Evolutionary conservation across 2,797 vertebrate genomes (phyloP), one percentile per base, ranked within the genome.

Genomic region (Steatocranus sp.): DNA sequence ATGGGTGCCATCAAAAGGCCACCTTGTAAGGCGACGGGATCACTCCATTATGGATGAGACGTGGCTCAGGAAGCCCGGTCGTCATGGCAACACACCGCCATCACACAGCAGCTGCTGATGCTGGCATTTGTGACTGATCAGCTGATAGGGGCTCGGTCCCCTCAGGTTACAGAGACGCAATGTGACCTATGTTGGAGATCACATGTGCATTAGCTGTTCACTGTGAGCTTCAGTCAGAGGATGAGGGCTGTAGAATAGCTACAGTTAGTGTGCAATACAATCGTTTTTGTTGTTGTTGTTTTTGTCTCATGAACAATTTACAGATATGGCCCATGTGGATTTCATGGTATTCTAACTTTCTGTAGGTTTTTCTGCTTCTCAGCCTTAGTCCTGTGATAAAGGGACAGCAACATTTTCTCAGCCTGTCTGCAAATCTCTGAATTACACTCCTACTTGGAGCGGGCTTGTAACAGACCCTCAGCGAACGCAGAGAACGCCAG

Each of bases 1-100:
- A 86, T 73, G 79, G 81, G 85, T 87, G 91, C 89, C 85, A 90
- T 93, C 86, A 91, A 86, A 93, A 93, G 91, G 86, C 87, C 89
- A 88, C 86, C 87, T 88, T 87, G 83, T 73, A 85, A 93, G 85
- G 84, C 38, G 51, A 66, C 5, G 79, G 41, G 79, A 48, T 63
- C 30, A 4, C 77, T 94, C 51, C 34, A 93, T 94, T 90, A 92
- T 89, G 63, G 76, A 94, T 93, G 92, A 93, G 86, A 73, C 5
- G 18, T 46, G 48, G 73, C 83, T 83, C 75, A 10, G 78, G 83
- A 79, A 83, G 81, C 53, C 41, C 3, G 11, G 91, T 91, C 18
- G 83, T 86, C 89, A 90, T 90, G 80, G 88, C 84, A 87, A 92
- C 82, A 1, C 3, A 5, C 58, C 18, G 27, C 30, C n/a, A 38